Evolutionary conservation across 2,797 vertebrate genomes (phyloP).

Genomic region (Melanotaenia pygmaea): DNA sequence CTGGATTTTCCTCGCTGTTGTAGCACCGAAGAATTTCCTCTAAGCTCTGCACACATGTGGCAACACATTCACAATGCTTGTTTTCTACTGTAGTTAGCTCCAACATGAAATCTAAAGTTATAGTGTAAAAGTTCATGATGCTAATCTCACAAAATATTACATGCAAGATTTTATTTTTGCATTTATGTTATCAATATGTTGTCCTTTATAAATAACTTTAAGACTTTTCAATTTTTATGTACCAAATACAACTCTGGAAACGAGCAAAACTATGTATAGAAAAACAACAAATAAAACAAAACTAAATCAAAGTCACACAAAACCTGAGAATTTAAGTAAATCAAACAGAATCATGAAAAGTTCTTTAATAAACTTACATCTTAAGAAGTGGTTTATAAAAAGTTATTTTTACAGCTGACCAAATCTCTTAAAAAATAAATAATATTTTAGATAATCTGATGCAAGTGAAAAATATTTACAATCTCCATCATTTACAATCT

Average conservation of each 20-base stretch:
- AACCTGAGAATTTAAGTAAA: too few species aligned
- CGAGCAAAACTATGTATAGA: not conserved
- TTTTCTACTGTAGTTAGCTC: not conserved
- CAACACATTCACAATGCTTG: slow-evolving; percentile 19
- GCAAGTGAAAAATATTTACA: not conserved
- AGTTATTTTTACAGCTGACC: not conserved
- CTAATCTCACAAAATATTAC: too few species aligned
- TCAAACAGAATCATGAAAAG: not conserved
- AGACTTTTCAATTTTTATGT: too few species aligned
- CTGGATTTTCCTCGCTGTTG: slow-evolving; percentile 89
- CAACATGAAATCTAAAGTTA: not conserved
- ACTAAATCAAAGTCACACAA: not conserved
- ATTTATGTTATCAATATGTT: not conserved
- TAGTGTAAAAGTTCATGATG: not conserved
- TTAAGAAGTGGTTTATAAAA: not conserved
- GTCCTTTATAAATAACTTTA: not conserved
- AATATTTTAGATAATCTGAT: not conserved
- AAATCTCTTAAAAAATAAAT: not conserved
- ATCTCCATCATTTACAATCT: not conserved
- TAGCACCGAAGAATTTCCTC: slow-evolving; percentile 94
- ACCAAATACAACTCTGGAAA: too few species aligned
- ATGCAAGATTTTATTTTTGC: too few species aligned
- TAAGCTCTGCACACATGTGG: slow-evolving; percentile 84
- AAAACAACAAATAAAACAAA: not conserved
- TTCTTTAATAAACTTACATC: not conserved